These are phyloP conservation scores for Diaprepes abbreviatus DNA, from an alignment of 2,888 invertebrate species.

Conservation along the genomic window DNA sequence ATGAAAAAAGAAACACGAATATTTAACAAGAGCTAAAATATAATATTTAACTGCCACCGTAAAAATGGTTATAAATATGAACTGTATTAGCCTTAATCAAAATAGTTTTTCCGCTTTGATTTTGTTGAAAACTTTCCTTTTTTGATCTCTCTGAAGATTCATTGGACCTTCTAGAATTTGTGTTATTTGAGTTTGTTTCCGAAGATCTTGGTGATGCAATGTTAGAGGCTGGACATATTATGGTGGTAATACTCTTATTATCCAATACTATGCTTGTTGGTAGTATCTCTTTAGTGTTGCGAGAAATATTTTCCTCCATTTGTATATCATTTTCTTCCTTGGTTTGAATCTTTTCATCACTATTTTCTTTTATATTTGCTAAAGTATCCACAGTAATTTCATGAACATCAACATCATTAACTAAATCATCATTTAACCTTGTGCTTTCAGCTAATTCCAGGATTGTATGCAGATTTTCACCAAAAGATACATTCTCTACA, in stretches of 20 bases:
- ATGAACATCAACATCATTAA: constrained; percentile 8
- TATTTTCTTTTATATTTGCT: not conserved
- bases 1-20: too few relatives aligned
- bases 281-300: not conserved
- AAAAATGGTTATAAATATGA: constrained; percentile 47
- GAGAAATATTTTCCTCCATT: not conserved
- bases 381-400: constrained; percentile 14
- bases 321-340: not conserved
- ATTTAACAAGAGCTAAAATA: too few relatives aligned
- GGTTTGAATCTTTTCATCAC: not conserved
- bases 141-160: constrained; percentile 12
- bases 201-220: not conserved
- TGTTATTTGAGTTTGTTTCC: too few relatives aligned
- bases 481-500: not conserved
- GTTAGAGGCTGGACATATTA: constrained; percentile 8
- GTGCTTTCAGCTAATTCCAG: constrained; percentile 24
- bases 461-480: constrained; percentile 24
- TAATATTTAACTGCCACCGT: constrained; percentile 20
- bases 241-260: not conserved
- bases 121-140: constrained; percentile 7
- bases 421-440: not conserved
- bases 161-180: not conserved
- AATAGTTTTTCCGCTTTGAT: constrained; percentile 24
- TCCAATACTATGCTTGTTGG: not conserved
- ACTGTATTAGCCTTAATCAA: constrained; percentile 41